These are phyloP conservation scores for Protodeltote pygarga DNA, from an alignment of 2,888 invertebrate genomes.

Conservation along the genomic window DNA sequence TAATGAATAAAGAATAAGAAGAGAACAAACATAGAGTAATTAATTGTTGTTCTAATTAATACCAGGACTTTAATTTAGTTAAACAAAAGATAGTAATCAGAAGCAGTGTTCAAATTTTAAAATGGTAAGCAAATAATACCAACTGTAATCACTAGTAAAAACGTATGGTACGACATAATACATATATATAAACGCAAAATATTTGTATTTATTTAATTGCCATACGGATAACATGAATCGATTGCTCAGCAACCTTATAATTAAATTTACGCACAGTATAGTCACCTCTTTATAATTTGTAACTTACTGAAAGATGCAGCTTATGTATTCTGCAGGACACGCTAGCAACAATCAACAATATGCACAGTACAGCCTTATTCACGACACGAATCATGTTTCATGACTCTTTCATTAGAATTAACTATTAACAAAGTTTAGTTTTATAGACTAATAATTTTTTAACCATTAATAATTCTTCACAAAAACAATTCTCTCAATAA, in stretches of 20 bases:
- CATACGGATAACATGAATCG: conserved; percentile 5
- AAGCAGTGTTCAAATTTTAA: no score
- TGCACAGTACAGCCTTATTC: conserved; percentile 54
- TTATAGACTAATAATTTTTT: no score
- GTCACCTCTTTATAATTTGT: conserved; percentile 7
- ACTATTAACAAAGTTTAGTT: conserved; percentile 9
- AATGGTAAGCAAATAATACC: no score
- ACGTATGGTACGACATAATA: no score
- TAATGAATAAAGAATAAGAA: no score
- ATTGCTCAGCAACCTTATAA: background rate
- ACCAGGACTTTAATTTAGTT: no score
- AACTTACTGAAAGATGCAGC: conserved; percentile 74
- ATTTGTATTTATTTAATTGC: background rate
- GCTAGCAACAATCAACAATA: conserved; percentile 56
- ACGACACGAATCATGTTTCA: conserved; percentile 69
- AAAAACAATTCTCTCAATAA: conserved; percentile 48
- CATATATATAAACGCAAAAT: background rate
- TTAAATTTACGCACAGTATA: conserved; percentile 4
- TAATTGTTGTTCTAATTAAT: no score
- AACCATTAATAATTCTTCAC: conserved; percentile 20
- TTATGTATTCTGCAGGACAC: conserved; percentile 79
- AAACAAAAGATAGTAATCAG: no score
- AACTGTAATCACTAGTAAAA: no score
- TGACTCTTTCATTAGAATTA: conserved; percentile 47
- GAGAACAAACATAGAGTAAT: no score